Evolutionary conservation across 2,888 invertebrate genomes (phyloP), one percentile per base, ranked within the genome.

Genomic region (Acronicta psi): DNA sequence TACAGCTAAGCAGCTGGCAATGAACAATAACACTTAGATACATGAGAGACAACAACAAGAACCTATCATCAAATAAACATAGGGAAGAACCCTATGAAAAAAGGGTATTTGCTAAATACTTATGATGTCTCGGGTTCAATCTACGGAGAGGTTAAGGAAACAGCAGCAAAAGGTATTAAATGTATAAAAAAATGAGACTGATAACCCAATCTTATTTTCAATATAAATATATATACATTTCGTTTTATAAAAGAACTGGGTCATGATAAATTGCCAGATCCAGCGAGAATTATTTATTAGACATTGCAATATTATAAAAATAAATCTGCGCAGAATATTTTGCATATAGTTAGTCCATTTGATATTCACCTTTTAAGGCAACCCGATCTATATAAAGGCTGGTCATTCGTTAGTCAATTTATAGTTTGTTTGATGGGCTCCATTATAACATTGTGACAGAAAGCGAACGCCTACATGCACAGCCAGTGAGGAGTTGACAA

Each of bases 401-500:
- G 13, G 13, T 31, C 13, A 8, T 25, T n/a, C 52, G 41, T 38
- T 41, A 4, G 44, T 52, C 20, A 45, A 20, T 50, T 14, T 63
- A 63, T 47, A n/a, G n/a, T n/a, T n/a, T n/a, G 43, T 38, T 45
- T 61, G 13, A 59, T 46, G 50, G 13, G 29, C 41, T 52, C 55
- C 58, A 54, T 43, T 37, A 7, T 50, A 64, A 25, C 36, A 14
- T 51, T 25, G 62, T 61, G 66, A 62, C 36, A 46, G 66, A 64
- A 71, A 75, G 73, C 71, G 53, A 56, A 77, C 75, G 77, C 66
- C 71, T 55, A 71, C 89, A 89, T 89, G 89, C 89, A 83, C 81
- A 88, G 86, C 85, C 86, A 81, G 67, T 75, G 81, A 81, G 75
- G 72, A 74, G 82, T 75, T 73, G 62, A 83, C 78, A 85, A 73